Percentiles rank a stretch among this genome's conserved stretches.
These are phyloP conservation scores for Cetonia aurata DNA, from an alignment of 2,888 invertebrate species.

Conservation along the genomic window DNA sequence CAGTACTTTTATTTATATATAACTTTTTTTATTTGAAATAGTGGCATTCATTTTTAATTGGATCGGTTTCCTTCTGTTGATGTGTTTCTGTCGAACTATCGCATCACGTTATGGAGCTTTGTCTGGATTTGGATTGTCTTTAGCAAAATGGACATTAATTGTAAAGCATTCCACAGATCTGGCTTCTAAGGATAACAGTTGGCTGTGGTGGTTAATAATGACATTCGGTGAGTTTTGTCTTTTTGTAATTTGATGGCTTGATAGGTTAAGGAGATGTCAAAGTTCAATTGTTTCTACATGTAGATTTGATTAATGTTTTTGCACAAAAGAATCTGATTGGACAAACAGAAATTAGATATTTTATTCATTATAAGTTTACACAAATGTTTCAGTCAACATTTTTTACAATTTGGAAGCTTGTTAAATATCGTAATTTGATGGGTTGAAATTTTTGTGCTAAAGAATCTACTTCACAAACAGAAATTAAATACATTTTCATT, in stretches of 20 bases:
- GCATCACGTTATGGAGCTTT: conserved; percentile 93
- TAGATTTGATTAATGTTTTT: neutral
- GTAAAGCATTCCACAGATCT: conserved; percentile 92
- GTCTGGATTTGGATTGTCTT: conserved; percentile 91
- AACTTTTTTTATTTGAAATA: conserved; percentile 64
- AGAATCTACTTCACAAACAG: neutral
- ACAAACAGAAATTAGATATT: neutral
- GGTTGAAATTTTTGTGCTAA: neutral
- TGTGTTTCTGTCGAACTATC: conserved; percentile 95
- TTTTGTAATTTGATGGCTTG: conserved; percentile 3
- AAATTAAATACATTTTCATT: neutral
- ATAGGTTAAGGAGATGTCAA: neutral
- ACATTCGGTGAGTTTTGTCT: conserved; percentile 78
- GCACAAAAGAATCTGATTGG: neutral
- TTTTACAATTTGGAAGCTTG: too few species aligned
- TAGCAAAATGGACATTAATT: conserved; percentile 96
- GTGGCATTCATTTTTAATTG: conserved; percentile 97
- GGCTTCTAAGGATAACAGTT: conserved; percentile 88
- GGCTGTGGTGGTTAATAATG: conserved; percentile 95
- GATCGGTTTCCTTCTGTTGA: conserved; percentile 92
- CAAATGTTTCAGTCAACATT: too few species aligned
- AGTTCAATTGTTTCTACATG: neutral
- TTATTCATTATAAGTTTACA: too few species aligned
- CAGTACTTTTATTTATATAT: neutral
- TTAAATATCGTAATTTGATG: too few species aligned